phyloP scores from a whole-genome alignment of 2,113 vertebrate genomes.

The Megaceryle torquata region DNA sequence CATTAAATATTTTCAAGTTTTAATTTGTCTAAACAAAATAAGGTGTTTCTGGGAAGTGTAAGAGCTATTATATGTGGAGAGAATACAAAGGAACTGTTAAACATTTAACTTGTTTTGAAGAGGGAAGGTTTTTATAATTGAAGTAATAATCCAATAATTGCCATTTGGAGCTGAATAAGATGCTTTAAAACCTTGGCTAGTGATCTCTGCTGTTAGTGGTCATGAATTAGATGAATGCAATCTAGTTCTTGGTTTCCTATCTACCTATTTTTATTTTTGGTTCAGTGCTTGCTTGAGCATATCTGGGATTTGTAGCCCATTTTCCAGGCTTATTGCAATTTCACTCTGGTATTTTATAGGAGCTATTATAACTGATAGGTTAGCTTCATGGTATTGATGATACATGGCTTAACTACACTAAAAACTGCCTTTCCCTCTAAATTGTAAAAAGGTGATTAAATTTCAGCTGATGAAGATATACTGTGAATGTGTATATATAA shows the following conservation, averaged over 20 bases:
- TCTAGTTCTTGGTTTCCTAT: constrained; percentile 78
- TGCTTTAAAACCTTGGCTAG: constrained; percentile 80
- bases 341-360: constrained; percentile 85
- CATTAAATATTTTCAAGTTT: neutral
- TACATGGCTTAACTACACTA: constrained; percentile 77
- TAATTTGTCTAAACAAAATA: constrained; percentile 22
- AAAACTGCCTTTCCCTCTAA: constrained; percentile 64
- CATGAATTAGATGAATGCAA: constrained; percentile 77
- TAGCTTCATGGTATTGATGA: constrained; percentile 82
- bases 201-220: constrained; percentile 75
- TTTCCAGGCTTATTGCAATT: constrained; percentile 85
- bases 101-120: neutral
- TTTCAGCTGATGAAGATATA: constrained; percentile 69
- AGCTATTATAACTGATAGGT: constrained; percentile 87
- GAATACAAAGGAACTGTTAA: neutral
- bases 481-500: constrained; percentile 53
- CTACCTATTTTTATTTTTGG: constrained; percentile 86
- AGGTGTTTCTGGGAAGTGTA: neutral
- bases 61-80: neutral
- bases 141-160: constrained; percentile 41
- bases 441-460: constrained; percentile 77
- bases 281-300: constrained; percentile 85
- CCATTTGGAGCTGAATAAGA: constrained; percentile 58
- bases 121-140: constrained; percentile 27
- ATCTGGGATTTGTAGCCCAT: constrained; percentile 89